Base-by-base conservation (phyloP, 1,140 invertebrate species). In the Euura lappo region DNA sequence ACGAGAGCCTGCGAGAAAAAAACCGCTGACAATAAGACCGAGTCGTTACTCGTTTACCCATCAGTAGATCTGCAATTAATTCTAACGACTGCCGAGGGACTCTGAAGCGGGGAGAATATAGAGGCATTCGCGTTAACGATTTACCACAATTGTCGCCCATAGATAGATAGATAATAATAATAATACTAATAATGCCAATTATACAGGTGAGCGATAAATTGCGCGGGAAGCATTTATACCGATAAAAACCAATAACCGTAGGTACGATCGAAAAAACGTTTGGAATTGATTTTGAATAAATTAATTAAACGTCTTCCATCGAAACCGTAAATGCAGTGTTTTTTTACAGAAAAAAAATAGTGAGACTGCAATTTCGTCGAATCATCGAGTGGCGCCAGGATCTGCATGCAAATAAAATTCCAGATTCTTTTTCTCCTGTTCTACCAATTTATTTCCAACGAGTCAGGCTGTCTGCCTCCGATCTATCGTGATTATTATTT, bases 401-500 rank as follows among this genome's bases (percentile, higher is more conserved):
- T 60, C 10, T 6, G 3, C 2, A 4, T 60, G 13, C 13, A 60
- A 60, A 60, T 60, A 60, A 6, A 60, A 60, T n/a, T 6, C 51
- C 13, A n/a, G 3, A 11, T 60, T 60, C 3, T n/a, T 60, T 60
- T 60, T 60, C 13, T 60, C 51, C 13, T 60, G 13, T 60, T 60
- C 51, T 60, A 6, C 51, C 51, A 60, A 60, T 60, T 60, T 60
- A 60, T 60, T 60, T n/a, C 13, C 51, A 60, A 60, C 51, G 51
- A 60, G 51, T 60, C 51, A n/a, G 13, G 51, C 51, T 60, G 10
- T 60, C 51, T 60, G 51, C 13, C 13, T 60, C 13, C 51, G 13
- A 11, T 60, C 13, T 60, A 60, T 11, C 51, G 3, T n/a, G 51
- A 60, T 60, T 60, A 60, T 60, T 60, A 60, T 60, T 60, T 60